Evolutionary conservation across 64 coral and sea anemone species (phyloP).

Genomic region (Montipora foliosa): DNA sequence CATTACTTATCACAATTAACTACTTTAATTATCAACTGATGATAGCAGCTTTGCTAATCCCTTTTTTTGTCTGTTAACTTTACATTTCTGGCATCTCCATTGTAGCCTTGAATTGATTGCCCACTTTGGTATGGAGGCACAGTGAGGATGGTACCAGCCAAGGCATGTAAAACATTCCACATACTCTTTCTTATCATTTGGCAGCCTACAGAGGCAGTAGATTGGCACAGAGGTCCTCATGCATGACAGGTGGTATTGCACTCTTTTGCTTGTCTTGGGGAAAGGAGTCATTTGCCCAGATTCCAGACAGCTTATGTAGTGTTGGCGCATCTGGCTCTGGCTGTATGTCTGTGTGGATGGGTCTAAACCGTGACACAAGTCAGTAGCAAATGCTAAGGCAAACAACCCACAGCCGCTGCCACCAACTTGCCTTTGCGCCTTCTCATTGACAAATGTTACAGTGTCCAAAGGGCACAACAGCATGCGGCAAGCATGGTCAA

Average conservation of each 20-base stretch:
- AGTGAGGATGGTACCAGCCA: constrained; percentile 65
- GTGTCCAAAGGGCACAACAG: constrained; percentile 33
- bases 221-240: constrained; percentile 21
- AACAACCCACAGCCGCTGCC: constrained; percentile 71
- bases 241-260: constrained; percentile 25
- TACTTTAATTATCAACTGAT: too few species aligned
- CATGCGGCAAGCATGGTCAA: constrained; percentile 54
- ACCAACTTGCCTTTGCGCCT: constrained; percentile 60
- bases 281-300: constrained; percentile 50
- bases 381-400: constrained; percentile 70
- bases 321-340: constrained; percentile 59
- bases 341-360: constrained; percentile 66
- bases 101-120: not conserved
- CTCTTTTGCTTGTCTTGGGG: constrained; percentile 48
- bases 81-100: constrained; percentile 29
- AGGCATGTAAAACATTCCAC: constrained; percentile 33
- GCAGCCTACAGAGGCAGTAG: constrained; percentile 42
- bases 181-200: constrained; percentile 58
- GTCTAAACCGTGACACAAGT: constrained; percentile 72
- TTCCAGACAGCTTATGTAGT: constrained; percentile 57
- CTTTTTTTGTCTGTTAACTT: not conserved
- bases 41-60: not conserved
- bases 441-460: constrained; percentile 65
- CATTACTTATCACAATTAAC: not conserved
- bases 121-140: constrained; percentile 45